phyloP scores from a whole-genome alignment of 2,797 vertebrate genomes.

The Lutjanus argentimaculatus region DNA sequence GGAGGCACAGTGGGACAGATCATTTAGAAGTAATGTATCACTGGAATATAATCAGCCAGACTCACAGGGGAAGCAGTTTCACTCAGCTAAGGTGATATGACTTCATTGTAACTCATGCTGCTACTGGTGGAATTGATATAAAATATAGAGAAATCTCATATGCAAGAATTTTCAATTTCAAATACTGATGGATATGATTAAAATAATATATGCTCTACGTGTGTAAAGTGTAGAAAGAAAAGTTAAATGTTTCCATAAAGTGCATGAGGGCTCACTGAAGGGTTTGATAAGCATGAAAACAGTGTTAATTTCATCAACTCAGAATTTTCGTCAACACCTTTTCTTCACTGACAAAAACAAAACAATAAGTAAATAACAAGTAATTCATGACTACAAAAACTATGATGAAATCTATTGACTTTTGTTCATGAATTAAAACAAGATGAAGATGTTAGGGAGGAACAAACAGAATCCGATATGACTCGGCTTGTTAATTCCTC shows the following conservation, averaged over 20 bases:
- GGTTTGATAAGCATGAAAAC: neutral
- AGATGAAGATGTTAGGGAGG: too few relatives aligned
- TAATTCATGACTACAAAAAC: too few relatives aligned
- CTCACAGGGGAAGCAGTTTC: constrained; percentile 46
- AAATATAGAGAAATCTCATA: neutral
- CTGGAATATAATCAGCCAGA: constrained; percentile 60
- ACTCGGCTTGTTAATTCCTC: too few relatives aligned
- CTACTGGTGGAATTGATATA: neutral
- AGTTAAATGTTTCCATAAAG: neutral
- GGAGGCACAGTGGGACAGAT: constrained; percentile 42
- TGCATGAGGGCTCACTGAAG: neutral
- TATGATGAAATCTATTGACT: too few relatives aligned
- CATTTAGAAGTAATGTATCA: constrained; percentile 66
- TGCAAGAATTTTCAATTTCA: neutral
- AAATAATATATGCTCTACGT: neutral
- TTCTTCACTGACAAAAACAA: too few relatives aligned
- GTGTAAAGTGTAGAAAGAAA: neutral
- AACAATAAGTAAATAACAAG: too few relatives aligned
- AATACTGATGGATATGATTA: neutral
- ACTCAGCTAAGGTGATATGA: constrained; percentile 12
- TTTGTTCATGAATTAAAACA: too few relatives aligned
- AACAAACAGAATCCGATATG: too few relatives aligned
- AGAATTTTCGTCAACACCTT: too few relatives aligned
- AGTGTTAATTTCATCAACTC: too few relatives aligned
- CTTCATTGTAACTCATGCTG: constrained; percentile 3